These are phyloP conservation scores for Antennarius maculatus DNA, from an alignment of 2,797 vertebrate species.

Conservation along the genomic window DNA sequence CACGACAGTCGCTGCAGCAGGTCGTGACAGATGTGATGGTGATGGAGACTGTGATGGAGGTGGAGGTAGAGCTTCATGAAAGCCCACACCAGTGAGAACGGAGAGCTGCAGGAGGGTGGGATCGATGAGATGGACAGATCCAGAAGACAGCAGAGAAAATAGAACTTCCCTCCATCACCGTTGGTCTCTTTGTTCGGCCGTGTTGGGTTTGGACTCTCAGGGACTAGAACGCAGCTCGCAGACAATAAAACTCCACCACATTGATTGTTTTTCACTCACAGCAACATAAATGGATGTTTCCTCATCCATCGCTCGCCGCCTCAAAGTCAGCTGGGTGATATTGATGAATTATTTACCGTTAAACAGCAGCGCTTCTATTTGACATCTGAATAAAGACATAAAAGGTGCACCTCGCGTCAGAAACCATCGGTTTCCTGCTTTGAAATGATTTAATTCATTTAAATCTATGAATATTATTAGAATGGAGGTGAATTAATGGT, in stretches of 20 bases:
- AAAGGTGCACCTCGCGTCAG: constrained; percentile 3
- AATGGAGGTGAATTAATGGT: no score
- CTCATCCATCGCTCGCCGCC: constrained; percentile 15
- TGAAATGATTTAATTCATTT: no score
- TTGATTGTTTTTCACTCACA: constrained; percentile 10
- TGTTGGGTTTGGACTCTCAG: background rate
- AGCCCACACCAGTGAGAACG: constrained; percentile 29
- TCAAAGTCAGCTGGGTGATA: constrained; percentile 4
- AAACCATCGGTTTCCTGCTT: constrained; percentile 10
- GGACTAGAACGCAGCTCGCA: background rate
- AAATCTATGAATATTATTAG: no score
- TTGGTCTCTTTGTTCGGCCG: background rate
- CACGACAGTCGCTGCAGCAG: constrained; percentile 1
- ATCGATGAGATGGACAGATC: background rate
- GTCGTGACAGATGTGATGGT: no score
- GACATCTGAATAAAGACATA: constrained; percentile 9
- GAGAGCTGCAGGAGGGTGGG: background rate
- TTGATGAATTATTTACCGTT: background rate
- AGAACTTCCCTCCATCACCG: constrained; percentile 17
- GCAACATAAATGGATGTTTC: constrained; percentile 5
- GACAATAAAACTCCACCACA: constrained; percentile 7
- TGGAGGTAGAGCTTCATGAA: constrained; percentile 41
- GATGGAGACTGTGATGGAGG: constrained; percentile 35
- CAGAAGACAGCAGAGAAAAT: no score
- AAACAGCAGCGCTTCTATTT: constrained; percentile 17